A percentile compares a stretch with the other conserved stretches of the same genome.
phyloP scores from a whole-genome alignment of 2,113 vertebrate genomes.

The Mobula hypostoma region DNA sequence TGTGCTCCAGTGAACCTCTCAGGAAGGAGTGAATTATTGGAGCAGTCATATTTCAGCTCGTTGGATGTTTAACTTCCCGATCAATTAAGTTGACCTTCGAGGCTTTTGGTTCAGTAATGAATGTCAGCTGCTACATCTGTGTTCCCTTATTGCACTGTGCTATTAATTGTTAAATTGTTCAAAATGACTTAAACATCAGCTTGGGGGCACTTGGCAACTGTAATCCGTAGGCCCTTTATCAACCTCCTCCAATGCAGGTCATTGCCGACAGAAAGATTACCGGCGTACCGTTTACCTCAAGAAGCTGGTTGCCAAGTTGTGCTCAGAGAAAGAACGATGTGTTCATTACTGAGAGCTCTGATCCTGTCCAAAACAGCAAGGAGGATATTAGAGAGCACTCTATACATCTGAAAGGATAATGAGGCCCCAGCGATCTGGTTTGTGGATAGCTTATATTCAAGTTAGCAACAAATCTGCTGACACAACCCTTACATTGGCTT shows the following conservation, averaged over 20 bases:
- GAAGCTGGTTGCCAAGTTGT: neutral
- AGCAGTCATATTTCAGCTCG: neutral
- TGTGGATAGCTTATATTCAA: neutral
- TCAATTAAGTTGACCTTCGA: neutral
- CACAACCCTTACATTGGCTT: neutral
- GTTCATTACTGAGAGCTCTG: neutral
- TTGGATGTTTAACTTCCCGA: neutral
- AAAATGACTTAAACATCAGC: neutral
- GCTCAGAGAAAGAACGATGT: neutral
- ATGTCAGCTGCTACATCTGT: slow-evolving; percentile 7
- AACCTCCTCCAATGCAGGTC: neutral
- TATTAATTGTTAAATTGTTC: slow-evolving; percentile 13
- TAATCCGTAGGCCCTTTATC: neutral
- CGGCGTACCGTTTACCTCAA: neutral
- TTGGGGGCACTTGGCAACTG: neutral
- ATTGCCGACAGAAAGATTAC: neutral
- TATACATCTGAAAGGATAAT: no score
- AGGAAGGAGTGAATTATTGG: neutral
- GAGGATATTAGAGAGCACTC: neutral
- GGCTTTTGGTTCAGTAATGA: neutral
- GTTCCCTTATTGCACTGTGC: neutral
- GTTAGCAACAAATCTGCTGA: neutral
- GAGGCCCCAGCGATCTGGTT: neutral
- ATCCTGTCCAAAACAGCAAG: neutral
- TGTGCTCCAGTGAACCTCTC: neutral